These are phyloP conservation scores for Cremastinae sp. DNA, from an alignment of 2,888 invertebrate genomes.

Conservation along the genomic window DNA sequence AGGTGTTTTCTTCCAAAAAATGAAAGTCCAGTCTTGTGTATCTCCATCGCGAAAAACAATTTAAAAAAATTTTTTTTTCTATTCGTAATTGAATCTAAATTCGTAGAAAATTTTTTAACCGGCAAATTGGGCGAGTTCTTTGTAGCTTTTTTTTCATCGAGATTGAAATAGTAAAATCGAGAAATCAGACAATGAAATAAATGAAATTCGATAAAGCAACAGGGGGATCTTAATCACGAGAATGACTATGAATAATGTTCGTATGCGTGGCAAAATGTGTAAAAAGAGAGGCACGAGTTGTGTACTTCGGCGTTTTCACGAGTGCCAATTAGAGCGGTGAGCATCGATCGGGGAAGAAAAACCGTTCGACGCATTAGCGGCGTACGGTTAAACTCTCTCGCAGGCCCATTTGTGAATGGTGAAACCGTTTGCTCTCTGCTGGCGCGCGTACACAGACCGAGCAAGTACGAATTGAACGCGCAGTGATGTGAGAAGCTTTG, in stretches of 20 bases:
- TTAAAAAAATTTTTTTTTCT: too few relatives aligned
- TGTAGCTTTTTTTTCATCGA: neutral
- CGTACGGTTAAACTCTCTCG: slow-evolving; percentile 65
- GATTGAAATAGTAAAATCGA: neutral
- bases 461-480: neutral
- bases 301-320: slow-evolving; percentile 67
- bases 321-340: slow-evolving; percentile 71
- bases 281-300: neutral
- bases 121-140: too few relatives aligned
- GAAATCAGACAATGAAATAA: neutral
- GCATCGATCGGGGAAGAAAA: slow-evolving; percentile 70
- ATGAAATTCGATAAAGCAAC: neutral
- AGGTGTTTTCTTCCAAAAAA: slow-evolving; percentile 4
- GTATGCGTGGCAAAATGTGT: neutral
- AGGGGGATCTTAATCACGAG: too few relatives aligned
- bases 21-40: neutral
- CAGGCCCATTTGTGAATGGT: slow-evolving; percentile 66
- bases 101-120: too few relatives aligned
- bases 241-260: neutral
- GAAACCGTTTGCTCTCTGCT: slow-evolving; percentile 53
- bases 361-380: slow-evolving; percentile 70
- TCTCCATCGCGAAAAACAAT: neutral
- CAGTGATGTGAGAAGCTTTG: slow-evolving; percentile 40
- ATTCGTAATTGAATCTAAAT: too few relatives aligned
- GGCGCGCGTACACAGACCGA: slow-evolving; percentile 20